Evolutionary conservation across 2,113 vertebrate species (phyloP).

Genomic region (Haplochromis burtoni): DNA sequence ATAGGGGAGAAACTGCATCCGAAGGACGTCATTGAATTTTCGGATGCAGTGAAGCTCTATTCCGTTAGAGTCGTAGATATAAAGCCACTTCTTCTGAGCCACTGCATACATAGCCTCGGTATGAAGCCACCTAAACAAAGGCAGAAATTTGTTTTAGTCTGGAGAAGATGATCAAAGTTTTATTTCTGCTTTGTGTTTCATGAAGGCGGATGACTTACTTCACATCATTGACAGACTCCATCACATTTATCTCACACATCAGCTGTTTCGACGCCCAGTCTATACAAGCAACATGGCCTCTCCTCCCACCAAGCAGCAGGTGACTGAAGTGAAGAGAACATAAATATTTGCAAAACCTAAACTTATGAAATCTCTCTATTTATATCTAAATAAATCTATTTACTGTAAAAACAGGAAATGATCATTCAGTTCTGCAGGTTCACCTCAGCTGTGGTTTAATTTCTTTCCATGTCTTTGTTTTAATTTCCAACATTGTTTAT

Average conservation of each 20-base stretch:
- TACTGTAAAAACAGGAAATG: background rate
- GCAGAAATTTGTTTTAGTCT: background rate
- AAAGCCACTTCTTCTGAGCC: slow-evolving; percentile 85
- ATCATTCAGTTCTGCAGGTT: background rate
- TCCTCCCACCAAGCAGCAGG: slow-evolving; percentile 78
- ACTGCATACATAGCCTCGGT: slow-evolving; percentile 80
- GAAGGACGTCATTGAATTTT: slow-evolving; percentile 78
- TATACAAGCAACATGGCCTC: slow-evolving; percentile 82
- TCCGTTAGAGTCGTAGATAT: slow-evolving; percentile 84
- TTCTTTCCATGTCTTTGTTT: background rate
- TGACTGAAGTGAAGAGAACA: slow-evolving; percentile 63
- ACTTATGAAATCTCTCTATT: background rate
- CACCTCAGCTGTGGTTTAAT: background rate
- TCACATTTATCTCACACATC: slow-evolving; percentile 85
- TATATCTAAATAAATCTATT: background rate
- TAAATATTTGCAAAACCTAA: background rate
- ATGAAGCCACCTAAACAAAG: slow-evolving; percentile 80
- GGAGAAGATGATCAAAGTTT: background rate
- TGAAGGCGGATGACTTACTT: slow-evolving; percentile 66
- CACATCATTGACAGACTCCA: slow-evolving; percentile 81
- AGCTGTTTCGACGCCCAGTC: slow-evolving; percentile 84
- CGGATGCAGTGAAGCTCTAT: slow-evolving; percentile 86
- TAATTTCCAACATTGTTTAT: background rate
- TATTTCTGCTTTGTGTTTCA: background rate
- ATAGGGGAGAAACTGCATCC: slow-evolving; percentile 85